Evolutionary conservation across 1,140 invertebrate species (phyloP), one percentile per base, ranked within the genome.

Genomic region (Pseudomyrmex pallidus): DNA sequence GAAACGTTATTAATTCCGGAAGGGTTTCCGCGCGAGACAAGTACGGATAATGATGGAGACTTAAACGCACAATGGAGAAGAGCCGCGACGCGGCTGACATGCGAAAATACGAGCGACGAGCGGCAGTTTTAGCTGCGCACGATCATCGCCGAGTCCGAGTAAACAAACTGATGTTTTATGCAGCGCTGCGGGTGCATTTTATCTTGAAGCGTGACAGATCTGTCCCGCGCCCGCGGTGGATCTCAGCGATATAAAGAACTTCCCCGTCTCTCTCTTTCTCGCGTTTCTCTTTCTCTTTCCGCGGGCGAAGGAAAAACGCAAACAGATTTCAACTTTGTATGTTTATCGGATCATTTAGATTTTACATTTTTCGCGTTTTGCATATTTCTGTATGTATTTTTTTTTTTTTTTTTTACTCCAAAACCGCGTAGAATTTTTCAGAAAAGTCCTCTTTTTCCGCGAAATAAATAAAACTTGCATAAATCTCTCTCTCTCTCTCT

Each of bases 151-250:
- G 52, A 22, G 17, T 68, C 25, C 63, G 63, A 67, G 74, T 78
- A 80, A 80, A 80, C 76, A 80, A 35, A 48, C 76, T 70, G 44
- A 72, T 80, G 76, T 80, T 80, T 80, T 80, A 80, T 72, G 66
- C 68, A 73, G 54, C 68, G 46, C 35, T 50, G 10, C 46, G 59
- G 22, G n/a, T 59, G 76, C 52, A 61, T 59, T 17, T 44, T 70
- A 48, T 25, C 66, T 48, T 46, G 54, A 57, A 48, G 50, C 15
- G 61, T 35, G 63, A 78, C 66, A 44, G 76, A 57, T 70, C 76
- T 80, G 54, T 80, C 44, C 15, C n/a, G 64, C 25, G 22, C 0
- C 20, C 35, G 35, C 35, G 2, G 54, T n/a, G 52, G 54, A 78
- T 48, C 54, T 35, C 25, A 35, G 57, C 44, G 52, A 59, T 59